Evolutionary conservation across 2,113 vertebrate species (phyloP).

Genomic region (Hemichromis elongatus): DNA sequence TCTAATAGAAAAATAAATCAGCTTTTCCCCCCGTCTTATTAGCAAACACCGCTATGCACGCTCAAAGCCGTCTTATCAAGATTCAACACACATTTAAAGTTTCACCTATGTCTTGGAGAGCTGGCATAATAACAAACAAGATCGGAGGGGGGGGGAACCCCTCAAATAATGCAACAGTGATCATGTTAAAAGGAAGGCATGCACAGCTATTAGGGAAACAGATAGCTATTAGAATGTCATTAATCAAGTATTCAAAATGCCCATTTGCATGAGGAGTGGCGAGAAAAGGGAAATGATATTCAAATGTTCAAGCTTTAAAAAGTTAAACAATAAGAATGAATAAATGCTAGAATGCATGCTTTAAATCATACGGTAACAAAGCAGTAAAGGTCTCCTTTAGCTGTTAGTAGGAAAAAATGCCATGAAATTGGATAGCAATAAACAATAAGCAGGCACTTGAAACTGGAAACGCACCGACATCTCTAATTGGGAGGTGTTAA

Average conservation of each 20-base stretch:
- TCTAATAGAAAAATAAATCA: conserved; percentile 42
- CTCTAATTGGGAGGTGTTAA: not conserved
- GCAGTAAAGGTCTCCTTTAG: not conserved
- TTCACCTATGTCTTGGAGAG: conserved; percentile 7
- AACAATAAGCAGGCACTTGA: not conserved
- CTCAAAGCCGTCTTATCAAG: conserved; percentile 9
- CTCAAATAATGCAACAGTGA: conserved; percentile 2
- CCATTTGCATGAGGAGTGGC: not conserved
- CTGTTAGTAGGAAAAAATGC: not conserved
- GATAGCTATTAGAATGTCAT: not conserved
- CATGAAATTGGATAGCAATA: not conserved
- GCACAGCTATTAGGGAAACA: not conserved
- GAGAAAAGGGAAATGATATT: not conserved
- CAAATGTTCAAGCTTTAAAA: not conserved
- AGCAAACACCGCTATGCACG: not conserved
- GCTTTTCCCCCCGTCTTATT: not conserved
- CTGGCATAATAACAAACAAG: not conserved
- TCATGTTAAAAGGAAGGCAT: not conserved
- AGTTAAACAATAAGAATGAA: not conserved
- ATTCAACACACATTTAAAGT: conserved; percentile 24
- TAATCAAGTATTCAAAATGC: conserved; percentile 11
- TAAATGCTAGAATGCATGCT: not conserved
- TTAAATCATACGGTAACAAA: not conserved
- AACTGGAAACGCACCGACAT: not conserved
- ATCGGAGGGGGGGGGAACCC: not conserved